Conservation (phyloP, 1,140 invertebrate species). For the Phocides pigmalion region DNA sequence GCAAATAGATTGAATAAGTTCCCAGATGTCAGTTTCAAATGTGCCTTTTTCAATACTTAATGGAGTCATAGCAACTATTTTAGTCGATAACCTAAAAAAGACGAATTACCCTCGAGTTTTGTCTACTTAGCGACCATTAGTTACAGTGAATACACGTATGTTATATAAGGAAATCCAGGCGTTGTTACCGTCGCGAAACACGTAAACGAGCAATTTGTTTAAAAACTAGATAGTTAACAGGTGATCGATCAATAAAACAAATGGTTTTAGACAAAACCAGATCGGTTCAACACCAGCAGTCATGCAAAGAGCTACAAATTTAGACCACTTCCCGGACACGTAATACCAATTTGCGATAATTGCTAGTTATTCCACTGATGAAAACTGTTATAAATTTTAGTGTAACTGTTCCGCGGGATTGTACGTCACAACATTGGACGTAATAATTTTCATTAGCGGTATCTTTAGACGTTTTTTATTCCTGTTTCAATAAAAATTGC, state of each 20-base stretch:
- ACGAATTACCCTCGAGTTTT: too few species aligned
- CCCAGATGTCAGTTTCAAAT: too few species aligned
- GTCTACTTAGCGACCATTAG: too few species aligned
- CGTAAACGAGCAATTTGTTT: conserved; percentile 24
- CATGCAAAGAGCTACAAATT: conserved; percentile 28
- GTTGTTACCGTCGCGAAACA: conserved; percentile 4
- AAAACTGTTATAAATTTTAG: conserved; percentile 6
- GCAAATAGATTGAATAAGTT: too few species aligned
- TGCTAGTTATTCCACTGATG: conserved; percentile 23
- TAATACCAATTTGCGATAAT: conserved; percentile 30
- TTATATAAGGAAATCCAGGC: conserved; percentile 11
- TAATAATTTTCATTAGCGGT: too few species aligned
- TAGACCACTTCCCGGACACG: conserved; percentile 26
- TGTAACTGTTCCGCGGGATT: too few species aligned
- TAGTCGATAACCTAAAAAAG: too few species aligned
- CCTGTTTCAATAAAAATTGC: too few species aligned
- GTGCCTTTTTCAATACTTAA: too few species aligned
- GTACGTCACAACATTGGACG: too few species aligned
- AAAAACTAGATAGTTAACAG: conserved; percentile 10
- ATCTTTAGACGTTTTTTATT: too few species aligned
- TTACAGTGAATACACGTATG: background rate
- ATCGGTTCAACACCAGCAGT: conserved; percentile 16
- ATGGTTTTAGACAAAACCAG: conserved; percentile 26
- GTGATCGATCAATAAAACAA: background rate
- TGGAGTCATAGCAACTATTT: too few species aligned